phyloP scores from a whole-genome alignment of 2,888 invertebrate genomes.

The Callyntrura sp. region DNA sequence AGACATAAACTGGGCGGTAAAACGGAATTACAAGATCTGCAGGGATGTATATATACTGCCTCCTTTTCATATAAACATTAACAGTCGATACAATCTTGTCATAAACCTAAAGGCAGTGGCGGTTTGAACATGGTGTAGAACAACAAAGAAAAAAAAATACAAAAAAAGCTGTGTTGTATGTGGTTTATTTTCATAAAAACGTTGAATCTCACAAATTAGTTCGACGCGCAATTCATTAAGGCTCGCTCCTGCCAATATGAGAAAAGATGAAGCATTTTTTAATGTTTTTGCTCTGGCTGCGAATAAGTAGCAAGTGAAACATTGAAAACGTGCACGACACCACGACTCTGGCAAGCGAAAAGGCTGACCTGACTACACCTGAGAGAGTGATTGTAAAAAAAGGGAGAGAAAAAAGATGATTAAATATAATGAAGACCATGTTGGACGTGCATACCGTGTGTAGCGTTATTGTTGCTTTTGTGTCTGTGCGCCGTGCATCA shows the following conservation, averaged over 20 bases:
- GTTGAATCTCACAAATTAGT: background rate
- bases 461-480: constrained; percentile 1
- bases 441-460: constrained; percentile 32
- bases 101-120: too few species aligned
- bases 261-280: background rate
- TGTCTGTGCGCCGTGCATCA: constrained; percentile 39
- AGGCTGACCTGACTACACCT: constrained; percentile 67
- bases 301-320: constrained; percentile 35
- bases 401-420: constrained; percentile 61
- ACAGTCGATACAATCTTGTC: too few species aligned
- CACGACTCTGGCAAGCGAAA: constrained; percentile 35
- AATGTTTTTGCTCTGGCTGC: constrained; percentile 35
- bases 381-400: constrained; percentile 49
- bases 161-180: too few species aligned
- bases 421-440: constrained; percentile 70
- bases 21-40: background rate
- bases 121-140: too few species aligned
- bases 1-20: background rate
- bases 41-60: too few species aligned
- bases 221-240: background rate
- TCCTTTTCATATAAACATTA: too few species aligned
- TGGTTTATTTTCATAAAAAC: background rate
- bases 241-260: constrained; percentile 1
- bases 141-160: too few species aligned
- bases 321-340: constrained; percentile 60